Evolutionary conservation across 2,888 invertebrate genomes (phyloP), one percentile per base, ranked within the genome.

Genomic region (Carcina quercana): DNA sequence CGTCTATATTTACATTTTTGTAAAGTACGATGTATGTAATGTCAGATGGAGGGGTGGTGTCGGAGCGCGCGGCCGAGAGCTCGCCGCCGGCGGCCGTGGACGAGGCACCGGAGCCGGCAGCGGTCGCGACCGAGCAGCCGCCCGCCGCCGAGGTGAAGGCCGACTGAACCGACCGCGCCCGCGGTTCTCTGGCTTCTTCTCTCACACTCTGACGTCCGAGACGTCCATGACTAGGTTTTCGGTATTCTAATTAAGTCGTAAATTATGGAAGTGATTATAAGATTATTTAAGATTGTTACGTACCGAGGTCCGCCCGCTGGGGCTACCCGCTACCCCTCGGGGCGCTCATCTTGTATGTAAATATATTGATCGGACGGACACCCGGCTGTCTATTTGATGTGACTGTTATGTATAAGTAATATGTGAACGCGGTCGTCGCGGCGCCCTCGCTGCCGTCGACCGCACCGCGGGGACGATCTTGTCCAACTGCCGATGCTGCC

Each of bases 321-420:
- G 10, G 20, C n/a, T 6, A 51, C 56, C 51, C 51, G 50, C 43
- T 53, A 43, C 41, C 32, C 47, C 56, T 61, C 54, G 53, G 55
- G 59, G 63, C 61, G 64, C 59, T 63, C 68, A 59, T 65, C 67
- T 73, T 73, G 71, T 67, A 68, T 24, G 24, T 24, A 24, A 24
- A 24, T 76, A 73, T 70, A 64, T 68, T 61, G 67, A 67, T 64
- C 68, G 71, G 68, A 68, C 70, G 65, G 69, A 67, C 61, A 59
- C 64, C 69, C 61, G 69, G 69, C 70, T 70, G 71, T 63, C 63
- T 63, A 62, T 58, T 71, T 68, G n/a, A n/a, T n/a, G n/a, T n/a
- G 79, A 80, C 80, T 80, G 79, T 75, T 79, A 78, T 69, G 60
- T 68, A 74, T 76, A 79, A 78, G 74, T 72, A 69, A n/a, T 71